Conservation (phyloP, 2,113 vertebrate genomes). For the Delphinus delphis region DNA sequence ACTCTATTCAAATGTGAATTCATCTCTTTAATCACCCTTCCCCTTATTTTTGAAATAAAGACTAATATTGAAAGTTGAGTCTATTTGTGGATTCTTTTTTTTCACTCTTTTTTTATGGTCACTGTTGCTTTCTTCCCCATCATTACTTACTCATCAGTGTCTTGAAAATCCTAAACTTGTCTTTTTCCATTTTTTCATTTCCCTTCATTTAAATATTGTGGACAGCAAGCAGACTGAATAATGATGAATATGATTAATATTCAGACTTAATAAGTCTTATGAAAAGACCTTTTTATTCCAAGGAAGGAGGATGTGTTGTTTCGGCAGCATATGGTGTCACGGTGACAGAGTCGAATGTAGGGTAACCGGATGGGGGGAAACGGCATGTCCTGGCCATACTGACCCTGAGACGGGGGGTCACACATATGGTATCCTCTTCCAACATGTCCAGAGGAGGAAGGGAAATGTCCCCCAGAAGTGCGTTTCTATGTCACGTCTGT, state of each 20-base stretch:
- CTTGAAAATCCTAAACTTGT: background rate
- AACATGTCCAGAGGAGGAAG: background rate
- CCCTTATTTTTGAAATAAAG: slow-evolving; percentile 51
- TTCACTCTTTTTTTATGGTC: background rate
- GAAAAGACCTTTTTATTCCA: slow-evolving; percentile 76
- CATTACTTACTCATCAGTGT: background rate
- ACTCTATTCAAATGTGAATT: slow-evolving; percentile 70
- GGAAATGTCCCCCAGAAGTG: background rate
- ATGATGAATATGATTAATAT: slow-evolving; percentile 71
- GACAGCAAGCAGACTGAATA: slow-evolving; percentile 54
- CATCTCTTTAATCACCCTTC: slow-evolving; percentile 60
- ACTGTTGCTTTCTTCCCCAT: background rate
- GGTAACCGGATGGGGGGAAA: slow-evolving; percentile 62
- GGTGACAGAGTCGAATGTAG: slow-evolving; percentile 68
- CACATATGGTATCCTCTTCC: slow-evolving; percentile 8
- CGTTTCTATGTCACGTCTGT: background rate
- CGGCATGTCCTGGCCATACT: slow-evolving; percentile 43
- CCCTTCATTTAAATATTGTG: slow-evolving; percentile 72
- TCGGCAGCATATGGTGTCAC: slow-evolving; percentile 54
- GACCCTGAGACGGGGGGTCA: background rate
- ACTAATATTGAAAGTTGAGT: background rate
- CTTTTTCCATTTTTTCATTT: slow-evolving; percentile 69
- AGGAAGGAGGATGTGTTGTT: slow-evolving; percentile 53
- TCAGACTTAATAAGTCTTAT: slow-evolving; percentile 63
- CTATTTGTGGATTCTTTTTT: slow-evolving; percentile 44